Conservation (phyloP, 2,888 invertebrate species). For the Carabus problematicus region DNA sequence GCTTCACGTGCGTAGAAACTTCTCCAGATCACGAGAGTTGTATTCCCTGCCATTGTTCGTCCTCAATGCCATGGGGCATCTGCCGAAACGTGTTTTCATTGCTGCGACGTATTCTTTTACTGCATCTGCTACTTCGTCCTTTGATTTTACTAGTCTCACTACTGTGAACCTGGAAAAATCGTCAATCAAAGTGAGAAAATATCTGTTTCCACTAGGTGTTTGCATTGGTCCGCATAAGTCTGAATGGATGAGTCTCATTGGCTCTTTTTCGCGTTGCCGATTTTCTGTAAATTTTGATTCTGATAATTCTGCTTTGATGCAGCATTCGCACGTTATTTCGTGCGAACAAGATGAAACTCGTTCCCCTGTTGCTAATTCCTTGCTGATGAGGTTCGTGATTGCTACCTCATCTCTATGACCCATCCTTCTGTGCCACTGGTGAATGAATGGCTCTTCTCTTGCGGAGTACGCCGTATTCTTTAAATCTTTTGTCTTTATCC, state of each 20-base stretch:
- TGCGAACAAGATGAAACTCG: constrained; percentile 6
- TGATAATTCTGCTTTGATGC: constrained; percentile 24
- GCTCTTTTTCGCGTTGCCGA: constrained; percentile 4
- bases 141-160: constrained; percentile 52
- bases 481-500: no score
- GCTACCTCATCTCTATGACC: constrained; percentile 26
- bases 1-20: no score
- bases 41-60: constrained; percentile 49
- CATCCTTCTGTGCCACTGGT: constrained; percentile 17
- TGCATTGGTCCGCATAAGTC: constrained; percentile 50
- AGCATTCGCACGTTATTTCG: constrained; percentile 13
- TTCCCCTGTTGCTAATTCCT: constrained; percentile 20
- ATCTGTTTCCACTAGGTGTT: constrained; percentile 51
- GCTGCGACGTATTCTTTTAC: constrained; percentile 47
- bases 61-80: constrained; percentile 44
- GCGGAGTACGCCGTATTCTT: no score
- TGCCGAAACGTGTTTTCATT: constrained; percentile 47
- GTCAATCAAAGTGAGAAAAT: constrained; percentile 54
- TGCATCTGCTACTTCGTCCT: constrained; percentile 48
- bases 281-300: constrained; percentile 19
- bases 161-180: constrained; percentile 44
- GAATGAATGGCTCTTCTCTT: no score
- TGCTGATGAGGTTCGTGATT: constrained; percentile 16
- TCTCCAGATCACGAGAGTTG: constrained; percentile 34
- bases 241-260: constrained; percentile 20